phyloP scores from a whole-genome alignment of 1,140 invertebrate genomes.

The Arctopsyche grandis region DNA sequence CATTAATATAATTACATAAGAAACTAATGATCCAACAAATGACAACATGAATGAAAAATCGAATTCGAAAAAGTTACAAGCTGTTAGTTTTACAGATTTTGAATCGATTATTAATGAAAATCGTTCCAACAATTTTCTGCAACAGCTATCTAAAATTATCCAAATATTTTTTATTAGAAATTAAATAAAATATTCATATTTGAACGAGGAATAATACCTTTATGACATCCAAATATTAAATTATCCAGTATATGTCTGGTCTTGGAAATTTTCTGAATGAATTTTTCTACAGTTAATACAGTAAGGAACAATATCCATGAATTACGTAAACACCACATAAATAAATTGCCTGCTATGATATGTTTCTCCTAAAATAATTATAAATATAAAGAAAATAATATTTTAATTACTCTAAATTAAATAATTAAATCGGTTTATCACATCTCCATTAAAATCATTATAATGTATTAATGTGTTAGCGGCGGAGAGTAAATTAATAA shows the following conservation, averaged over 20 bases:
- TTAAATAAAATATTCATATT: background rate
- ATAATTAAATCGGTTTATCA: too few species aligned
- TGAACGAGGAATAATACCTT: background rate
- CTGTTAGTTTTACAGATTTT: background rate
- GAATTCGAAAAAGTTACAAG: constrained; percentile 10
- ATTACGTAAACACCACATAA: background rate
- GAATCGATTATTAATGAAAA: background rate
- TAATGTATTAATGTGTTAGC: background rate
- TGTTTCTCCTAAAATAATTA: too few species aligned
- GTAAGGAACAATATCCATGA: background rate
- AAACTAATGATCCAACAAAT: constrained; percentile 1
- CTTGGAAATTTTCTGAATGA: too few species aligned
- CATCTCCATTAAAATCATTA: too few species aligned
- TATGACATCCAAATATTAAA: background rate
- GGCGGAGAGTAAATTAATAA: background rate
- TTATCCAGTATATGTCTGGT: background rate
- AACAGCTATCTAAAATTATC: background rate
- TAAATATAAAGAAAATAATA: too few species aligned
- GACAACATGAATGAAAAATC: constrained; percentile 9
- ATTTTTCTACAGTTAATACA: background rate
- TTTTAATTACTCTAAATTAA: too few species aligned
- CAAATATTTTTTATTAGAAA: background rate
- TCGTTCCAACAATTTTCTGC: background rate
- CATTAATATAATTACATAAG: constrained; percentile 17
- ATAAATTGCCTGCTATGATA: too few species aligned